A percentile compares a stretch with the other conserved stretches of the same genome.
phyloP scores from a whole-genome alignment of 2,113 vertebrate genomes.

The Pandion haliaetus region DNA sequence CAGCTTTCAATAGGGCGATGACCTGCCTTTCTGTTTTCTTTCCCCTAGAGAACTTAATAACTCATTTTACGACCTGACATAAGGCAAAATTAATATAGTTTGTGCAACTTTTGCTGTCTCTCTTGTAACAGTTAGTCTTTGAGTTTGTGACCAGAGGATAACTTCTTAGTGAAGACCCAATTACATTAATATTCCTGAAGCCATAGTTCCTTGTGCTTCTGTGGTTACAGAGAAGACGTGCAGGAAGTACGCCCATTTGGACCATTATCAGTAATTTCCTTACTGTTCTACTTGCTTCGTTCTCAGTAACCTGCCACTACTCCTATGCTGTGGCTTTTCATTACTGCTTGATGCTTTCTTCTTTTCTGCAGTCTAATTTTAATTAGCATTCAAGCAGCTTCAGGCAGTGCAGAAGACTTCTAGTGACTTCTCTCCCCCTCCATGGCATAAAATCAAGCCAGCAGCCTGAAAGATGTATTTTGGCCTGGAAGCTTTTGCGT shows the following conservation, averaged over 20 bases:
- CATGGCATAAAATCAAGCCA: not conserved
- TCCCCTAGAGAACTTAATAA: not conserved
- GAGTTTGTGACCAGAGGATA: not conserved
- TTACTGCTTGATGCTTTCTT: not conserved
- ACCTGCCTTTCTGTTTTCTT: not conserved
- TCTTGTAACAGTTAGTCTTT: not conserved
- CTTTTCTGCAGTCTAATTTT: not conserved
- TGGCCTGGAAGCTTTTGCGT: slow-evolving; percentile 7
- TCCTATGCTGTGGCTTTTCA: not conserved
- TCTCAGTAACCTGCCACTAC: not conserved
- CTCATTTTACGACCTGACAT: not conserved
- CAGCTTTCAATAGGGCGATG: not conserved
- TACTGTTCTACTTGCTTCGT: not conserved
- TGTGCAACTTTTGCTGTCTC: not conserved
- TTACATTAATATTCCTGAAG: not conserved
- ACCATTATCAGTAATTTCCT: not conserved
- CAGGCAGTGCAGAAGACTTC: not conserved
- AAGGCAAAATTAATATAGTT: not conserved
- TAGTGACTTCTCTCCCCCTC: not conserved
- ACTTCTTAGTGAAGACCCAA: not conserved
- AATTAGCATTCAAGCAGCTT: not conserved
- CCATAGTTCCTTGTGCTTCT: not conserved
- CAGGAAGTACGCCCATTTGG: not conserved
- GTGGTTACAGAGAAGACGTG: not conserved
- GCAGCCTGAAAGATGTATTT: slow-evolving; percentile 1